These are phyloP conservation scores for Cryptotis parvus DNA, from an alignment of 2,113 vertebrate species.

Conservation along the genomic window DNA sequence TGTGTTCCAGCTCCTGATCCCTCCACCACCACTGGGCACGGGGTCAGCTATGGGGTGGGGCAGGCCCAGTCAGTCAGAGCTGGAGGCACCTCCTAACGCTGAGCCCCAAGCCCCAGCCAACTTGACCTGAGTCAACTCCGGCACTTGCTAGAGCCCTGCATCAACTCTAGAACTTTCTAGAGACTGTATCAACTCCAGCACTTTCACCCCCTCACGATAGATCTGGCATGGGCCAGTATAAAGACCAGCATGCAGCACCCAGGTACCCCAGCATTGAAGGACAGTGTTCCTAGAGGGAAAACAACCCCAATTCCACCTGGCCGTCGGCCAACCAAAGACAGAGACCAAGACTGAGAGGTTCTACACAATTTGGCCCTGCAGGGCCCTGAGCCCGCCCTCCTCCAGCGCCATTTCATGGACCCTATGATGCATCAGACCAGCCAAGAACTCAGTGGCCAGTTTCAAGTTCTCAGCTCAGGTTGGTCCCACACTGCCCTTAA, in stretches of 20 bases:
- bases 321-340: not conserved
- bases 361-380: not conserved
- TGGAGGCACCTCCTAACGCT: not conserved
- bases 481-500: not conserved
- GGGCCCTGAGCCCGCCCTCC: too few species aligned
- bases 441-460: not conserved
- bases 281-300: not conserved
- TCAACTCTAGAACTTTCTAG: not conserved
- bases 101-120: not conserved
- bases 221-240: not conserved
- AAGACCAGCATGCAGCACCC: not conserved
- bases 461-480: not conserved
- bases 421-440: not conserved
- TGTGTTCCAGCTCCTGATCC: not conserved
- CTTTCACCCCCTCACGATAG: not conserved
- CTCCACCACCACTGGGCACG: not conserved
- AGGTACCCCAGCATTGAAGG: not conserved
- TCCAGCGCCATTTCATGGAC: not conserved
- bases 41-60: not conserved
- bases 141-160: constrained; percentile 1
- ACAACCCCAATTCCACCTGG: constrained; percentile 25
- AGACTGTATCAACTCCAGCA: too few species aligned
- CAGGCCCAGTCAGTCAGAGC: not conserved
- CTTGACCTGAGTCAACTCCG: not conserved
- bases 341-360: not conserved